A percentile compares a stretch with the other conserved stretches of the same genome.
Conservation (phyloP, 2,113 vertebrate species). For the Salvelinus namaycush region DNA sequence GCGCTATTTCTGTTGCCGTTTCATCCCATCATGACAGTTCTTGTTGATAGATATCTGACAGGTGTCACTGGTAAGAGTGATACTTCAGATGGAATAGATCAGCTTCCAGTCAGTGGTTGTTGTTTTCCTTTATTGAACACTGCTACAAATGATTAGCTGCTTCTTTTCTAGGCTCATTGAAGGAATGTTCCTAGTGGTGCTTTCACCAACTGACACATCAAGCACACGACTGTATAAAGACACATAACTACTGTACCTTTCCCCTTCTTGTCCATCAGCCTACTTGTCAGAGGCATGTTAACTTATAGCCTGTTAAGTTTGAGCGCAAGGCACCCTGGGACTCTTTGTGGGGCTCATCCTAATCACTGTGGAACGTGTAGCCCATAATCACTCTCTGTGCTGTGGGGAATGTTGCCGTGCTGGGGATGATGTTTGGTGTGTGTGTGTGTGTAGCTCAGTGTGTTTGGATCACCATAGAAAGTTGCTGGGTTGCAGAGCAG, state of each 20-base stretch:
- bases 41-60: constrained; percentile 21
- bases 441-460: constrained; percentile 18
- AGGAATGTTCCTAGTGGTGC: constrained; percentile 19
- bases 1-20: not conserved
- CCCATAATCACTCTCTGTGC: not conserved
- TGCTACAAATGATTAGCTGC: too few relatives aligned
- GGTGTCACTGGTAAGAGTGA: constrained; percentile 26
- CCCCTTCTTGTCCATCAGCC: not conserved
- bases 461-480: constrained; percentile 1
- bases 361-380: not conserved
- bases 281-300: constrained; percentile 25
- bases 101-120: not conserved
- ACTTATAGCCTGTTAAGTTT: not conserved
- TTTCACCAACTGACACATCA: constrained; percentile 25
- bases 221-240: not conserved
- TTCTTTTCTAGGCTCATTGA: not conserved
- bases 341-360: constrained; percentile 4
- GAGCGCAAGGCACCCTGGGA: not conserved
- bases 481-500: constrained; percentile 50
- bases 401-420: not conserved
- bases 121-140: not conserved
- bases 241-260: too few relatives aligned
- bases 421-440: constrained; percentile 17
- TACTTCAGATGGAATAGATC: too few relatives aligned
- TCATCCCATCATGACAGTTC: not conserved